These are phyloP conservation scores for Lepidurus apus DNA, from an alignment of 1,140 invertebrate species.

Conservation along the genomic window DNA sequence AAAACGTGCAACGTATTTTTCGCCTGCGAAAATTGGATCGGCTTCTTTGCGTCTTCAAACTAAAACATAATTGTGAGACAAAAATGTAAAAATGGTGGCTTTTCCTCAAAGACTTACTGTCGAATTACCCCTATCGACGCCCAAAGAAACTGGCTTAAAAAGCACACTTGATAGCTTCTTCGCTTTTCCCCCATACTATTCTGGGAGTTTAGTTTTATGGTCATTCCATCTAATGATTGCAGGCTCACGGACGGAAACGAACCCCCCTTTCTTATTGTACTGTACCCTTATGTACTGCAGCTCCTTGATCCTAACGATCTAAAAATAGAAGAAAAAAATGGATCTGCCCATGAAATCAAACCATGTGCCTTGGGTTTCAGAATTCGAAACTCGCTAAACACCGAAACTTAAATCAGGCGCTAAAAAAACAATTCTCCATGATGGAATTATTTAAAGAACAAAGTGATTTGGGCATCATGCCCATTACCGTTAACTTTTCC, in stretches of 20 bases:
- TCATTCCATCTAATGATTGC: neutral
- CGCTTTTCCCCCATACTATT: neutral
- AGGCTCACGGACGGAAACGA: constrained; percentile 1
- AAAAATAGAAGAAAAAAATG: neutral
- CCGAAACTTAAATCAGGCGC: neutral
- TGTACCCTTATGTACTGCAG: neutral
- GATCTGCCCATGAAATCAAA: neutral
- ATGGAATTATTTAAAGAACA: neutral
- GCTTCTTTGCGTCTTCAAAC: neutral
- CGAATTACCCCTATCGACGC: neutral
- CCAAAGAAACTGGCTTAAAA: neutral
- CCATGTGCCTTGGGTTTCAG: neutral
- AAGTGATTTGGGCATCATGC: neutral
- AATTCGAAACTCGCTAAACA: too few relatives aligned
- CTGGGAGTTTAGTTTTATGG: neutral
- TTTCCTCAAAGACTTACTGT: neutral
- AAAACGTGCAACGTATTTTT: too few relatives aligned
- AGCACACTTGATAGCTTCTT: neutral
- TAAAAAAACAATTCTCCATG: neutral
- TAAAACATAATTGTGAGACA: neutral
- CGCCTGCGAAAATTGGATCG: neutral
- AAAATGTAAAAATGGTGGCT: too few relatives aligned
- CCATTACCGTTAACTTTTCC: neutral
- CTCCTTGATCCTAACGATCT: neutral
- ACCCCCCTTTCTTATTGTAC: neutral